Evolutionary conservation across 2,113 vertebrate species (phyloP), one percentile per base, ranked within the genome.

Genomic region (Bostrychus sinensis): DNA sequence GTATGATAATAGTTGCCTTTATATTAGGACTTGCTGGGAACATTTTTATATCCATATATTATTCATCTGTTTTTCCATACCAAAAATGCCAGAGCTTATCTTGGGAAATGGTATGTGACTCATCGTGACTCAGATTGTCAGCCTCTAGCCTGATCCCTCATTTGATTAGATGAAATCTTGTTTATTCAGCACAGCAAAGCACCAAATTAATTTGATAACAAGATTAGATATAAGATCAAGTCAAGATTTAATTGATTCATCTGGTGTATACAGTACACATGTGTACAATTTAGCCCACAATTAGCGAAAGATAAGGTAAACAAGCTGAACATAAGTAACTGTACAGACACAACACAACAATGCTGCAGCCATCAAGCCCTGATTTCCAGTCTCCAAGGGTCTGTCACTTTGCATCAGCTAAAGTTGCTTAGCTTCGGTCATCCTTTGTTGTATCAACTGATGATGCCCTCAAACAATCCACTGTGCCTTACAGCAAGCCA

Each of bases 321-420:
- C 10, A 39, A 25, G 28, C 20, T 23, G 59, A 62, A 54, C 16
- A 46, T 12, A 14, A 51, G 30, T 9, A 41, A 45, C 20, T 20
- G 11, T 20, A 12, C 8, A 7, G 30, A 26, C 28, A 10, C 48
- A 0, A 5, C 42, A 14, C 46, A 23, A 11, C 25, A 45, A 50
- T 54, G 51, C 28, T 32, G 30, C 8, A 28, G 5, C n/a, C 45
- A 54, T 30, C 22, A 37, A 45, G 6, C 56, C 54, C n/a, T n/a
- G n/a, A 17, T 58, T 56, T 7, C 45, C 54, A 70, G 37, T 61
- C 55, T 61, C 66, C 55, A 62, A 38, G 42, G 39, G 38, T 26
- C 25, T 2, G 41, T 32, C 61, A 64, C 61, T 65, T 70, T 55
- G 32, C 72, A 67, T 70, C 72, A 78, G 62, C 68, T 37, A 43